Conservation (phyloP, 2,888 invertebrate genomes). For the Dryococelus australis region DNA sequence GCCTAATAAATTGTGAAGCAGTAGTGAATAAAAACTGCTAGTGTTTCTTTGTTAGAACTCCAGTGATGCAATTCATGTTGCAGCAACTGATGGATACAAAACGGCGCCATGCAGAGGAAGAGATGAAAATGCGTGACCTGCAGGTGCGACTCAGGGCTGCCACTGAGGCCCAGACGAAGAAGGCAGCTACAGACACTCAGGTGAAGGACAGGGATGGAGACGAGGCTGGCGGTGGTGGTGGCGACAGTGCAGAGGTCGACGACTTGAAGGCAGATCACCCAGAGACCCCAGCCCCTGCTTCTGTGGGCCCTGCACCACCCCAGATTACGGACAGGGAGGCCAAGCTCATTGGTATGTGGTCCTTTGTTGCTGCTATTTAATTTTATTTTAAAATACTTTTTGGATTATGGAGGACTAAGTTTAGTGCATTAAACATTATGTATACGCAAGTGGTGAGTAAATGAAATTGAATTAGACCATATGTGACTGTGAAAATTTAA, state of each 20-base stretch:
- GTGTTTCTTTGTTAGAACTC: background rate
- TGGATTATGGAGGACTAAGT: no score
- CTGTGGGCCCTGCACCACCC: background rate
- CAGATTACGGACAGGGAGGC: conserved; percentile 68
- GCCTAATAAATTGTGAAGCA: no score
- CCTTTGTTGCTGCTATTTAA: no score
- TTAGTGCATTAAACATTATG: no score
- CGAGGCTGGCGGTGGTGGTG: conserved; percentile 23
- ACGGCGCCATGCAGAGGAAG: conserved; percentile 64
- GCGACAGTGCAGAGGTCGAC: conserved; percentile 53
- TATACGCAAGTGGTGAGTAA: no score
- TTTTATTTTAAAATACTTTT: no score
- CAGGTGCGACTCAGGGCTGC: conserved; percentile 57
- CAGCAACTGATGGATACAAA: conserved; percentile 65
- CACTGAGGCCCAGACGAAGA: conserved; percentile 43
- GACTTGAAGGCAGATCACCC: conserved; percentile 56
- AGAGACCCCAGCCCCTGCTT: conserved; percentile 50
- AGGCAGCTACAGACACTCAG: conserved; percentile 5
- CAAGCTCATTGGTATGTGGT: conserved; percentile 71
- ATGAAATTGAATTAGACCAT: no score
- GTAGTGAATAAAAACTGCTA: no score
- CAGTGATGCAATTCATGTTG: background rate
- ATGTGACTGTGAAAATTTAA: background rate
- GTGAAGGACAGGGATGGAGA: conserved; percentile 27
- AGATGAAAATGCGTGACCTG: conserved; percentile 63